Evolutionary conservation across 2,888 invertebrate genomes (phyloP).

Genomic region (Magallana nippona): DNA sequence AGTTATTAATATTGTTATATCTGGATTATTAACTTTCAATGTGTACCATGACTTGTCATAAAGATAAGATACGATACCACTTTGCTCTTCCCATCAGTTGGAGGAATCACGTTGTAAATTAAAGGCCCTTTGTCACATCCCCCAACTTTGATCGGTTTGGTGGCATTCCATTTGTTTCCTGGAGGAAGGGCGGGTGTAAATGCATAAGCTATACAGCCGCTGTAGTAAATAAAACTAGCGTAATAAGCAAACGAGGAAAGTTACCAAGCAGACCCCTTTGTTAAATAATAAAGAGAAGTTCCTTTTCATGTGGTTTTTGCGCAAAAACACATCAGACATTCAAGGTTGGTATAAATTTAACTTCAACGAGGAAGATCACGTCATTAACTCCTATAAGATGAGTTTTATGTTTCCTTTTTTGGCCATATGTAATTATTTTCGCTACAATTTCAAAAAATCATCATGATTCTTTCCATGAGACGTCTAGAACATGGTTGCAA

Average conservation of each 20-base stretch:
- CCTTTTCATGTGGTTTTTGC: slow-evolving; percentile 22
- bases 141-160: slow-evolving; percentile 3
- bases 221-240: not conserved
- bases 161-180: slow-evolving; percentile 7
- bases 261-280: not conserved
- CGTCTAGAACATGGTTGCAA: not conserved
- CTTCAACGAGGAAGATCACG: slow-evolving; percentile 1
- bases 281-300: not conserved
- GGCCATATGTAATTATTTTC: slow-evolving; percentile 1
- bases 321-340: slow-evolving; percentile 6
- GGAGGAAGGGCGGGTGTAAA: slow-evolving; percentile 15
- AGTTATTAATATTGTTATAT: no score
- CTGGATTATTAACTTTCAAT: no score
- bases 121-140: slow-evolving; percentile 5
- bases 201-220: slow-evolving; percentile 10
- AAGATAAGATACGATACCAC: not conserved
- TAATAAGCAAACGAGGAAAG: not conserved
- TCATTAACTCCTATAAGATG: not conserved
- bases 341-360: slow-evolving; percentile 25
- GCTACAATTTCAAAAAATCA: slow-evolving; percentile 1
- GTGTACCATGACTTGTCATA: no score
- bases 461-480: not conserved
- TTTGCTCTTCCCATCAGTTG: slow-evolving; percentile 16
- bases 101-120: not conserved
- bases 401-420: slow-evolving; percentile 8